A percentile compares a stretch with the other conserved stretches of the same genome.
These are phyloP conservation scores for Epistrophella euchroma DNA, from an alignment of 2,888 invertebrate genomes.

Conservation along the genomic window DNA sequence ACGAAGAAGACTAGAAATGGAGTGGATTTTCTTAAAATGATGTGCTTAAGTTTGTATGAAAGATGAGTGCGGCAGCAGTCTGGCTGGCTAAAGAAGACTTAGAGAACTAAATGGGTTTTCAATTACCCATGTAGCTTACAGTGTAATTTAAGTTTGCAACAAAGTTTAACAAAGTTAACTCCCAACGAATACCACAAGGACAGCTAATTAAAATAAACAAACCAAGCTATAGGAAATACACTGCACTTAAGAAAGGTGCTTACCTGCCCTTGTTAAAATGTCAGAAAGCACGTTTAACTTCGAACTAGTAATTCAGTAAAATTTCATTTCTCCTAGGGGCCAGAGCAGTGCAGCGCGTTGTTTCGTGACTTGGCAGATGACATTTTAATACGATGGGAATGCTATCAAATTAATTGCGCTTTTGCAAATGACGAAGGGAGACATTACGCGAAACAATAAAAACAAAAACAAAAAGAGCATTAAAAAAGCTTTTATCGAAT, in stretches of 20 bases:
- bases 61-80: constrained; percentile 26
- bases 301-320: constrained; percentile 16
- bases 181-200: background rate
- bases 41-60: constrained; percentile 53
- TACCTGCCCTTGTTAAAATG: constrained; percentile 19
- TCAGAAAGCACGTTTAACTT: constrained; percentile 42
- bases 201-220: constrained; percentile 65
- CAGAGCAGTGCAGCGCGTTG: constrained; percentile 6
- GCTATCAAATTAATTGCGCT: constrained; percentile 65
- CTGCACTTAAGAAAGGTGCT: background rate
- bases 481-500: constrained; percentile 54
- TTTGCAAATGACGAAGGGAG: constrained; percentile 36
- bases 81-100: constrained; percentile 11
- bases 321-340: background rate
- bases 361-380: constrained; percentile 58
- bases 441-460: constrained; percentile 3
- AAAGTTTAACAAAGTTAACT: constrained; percentile 37
- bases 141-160: constrained; percentile 55
- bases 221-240: constrained; percentile 10
- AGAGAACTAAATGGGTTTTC: constrained; percentile 48
- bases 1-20: constrained; percentile 43
- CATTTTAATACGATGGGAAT: constrained; percentile 5
- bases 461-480: constrained; percentile 5
- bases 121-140: constrained; percentile 52
- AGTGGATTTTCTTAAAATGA: constrained; percentile 56